phyloP scores from a whole-genome alignment of 2,113 vertebrate genomes.

The Speoplatyrhinus poulsoni region DNA sequence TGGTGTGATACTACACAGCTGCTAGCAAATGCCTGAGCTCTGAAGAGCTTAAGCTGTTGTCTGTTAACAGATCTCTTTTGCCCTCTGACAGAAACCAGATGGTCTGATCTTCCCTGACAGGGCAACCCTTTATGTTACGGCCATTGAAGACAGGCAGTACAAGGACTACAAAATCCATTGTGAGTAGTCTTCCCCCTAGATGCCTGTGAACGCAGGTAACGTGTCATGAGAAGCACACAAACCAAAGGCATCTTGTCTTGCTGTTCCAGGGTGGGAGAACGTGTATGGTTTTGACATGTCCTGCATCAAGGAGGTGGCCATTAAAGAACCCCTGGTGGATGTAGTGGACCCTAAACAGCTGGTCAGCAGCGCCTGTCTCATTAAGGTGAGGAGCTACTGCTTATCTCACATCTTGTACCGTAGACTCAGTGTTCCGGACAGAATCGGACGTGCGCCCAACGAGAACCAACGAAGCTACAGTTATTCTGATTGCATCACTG shows the following conservation, averaged over 20 bases:
- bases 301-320: slow-evolving; percentile 92
- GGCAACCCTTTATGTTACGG: slow-evolving; percentile 88
- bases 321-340: slow-evolving; percentile 90
- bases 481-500: too few relatives aligned
- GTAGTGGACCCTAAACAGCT: slow-evolving; percentile 94
- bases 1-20: neutral
- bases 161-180: slow-evolving; percentile 97
- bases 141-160: slow-evolving; percentile 91
- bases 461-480: too few relatives aligned
- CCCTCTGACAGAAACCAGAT: slow-evolving; percentile 79
- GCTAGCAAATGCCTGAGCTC: slow-evolving; percentile 1
- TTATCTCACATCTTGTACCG: neutral
- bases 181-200: slow-evolving; percentile 60
- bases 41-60: neutral
- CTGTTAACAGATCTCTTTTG: neutral
- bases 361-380: slow-evolving; percentile 89
- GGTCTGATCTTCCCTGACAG: slow-evolving; percentile 92
- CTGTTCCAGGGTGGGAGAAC: slow-evolving; percentile 88
- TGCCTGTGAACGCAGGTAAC: neutral
- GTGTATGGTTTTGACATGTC: slow-evolving; percentile 95
- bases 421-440: too few relatives aligned
- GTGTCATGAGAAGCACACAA: neutral
- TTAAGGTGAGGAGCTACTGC: slow-evolving; percentile 79
- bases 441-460: too few relatives aligned
- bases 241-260: neutral